Conservation (phyloP, 2,888 invertebrate genomes). For the Philonicus albiceps region DNA sequence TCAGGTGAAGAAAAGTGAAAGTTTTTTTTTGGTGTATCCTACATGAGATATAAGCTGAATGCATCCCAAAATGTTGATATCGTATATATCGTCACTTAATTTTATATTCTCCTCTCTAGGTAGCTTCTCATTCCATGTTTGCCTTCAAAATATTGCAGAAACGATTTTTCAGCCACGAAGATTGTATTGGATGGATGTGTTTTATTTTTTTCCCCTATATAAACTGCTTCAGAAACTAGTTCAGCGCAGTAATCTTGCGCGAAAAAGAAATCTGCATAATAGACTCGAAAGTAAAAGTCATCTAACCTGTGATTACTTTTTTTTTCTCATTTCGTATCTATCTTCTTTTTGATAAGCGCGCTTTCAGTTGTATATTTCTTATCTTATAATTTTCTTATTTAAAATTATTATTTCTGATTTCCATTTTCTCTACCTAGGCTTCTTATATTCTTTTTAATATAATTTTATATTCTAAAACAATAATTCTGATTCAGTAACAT, state of each 20-base stretch:
- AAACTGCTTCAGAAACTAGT: not conserved
- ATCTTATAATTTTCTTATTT: not conserved
- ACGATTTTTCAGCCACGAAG: not conserved
- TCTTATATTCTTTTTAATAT: not conserved
- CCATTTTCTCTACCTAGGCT: not conserved
- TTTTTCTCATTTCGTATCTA: not conserved
- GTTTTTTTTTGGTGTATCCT: not conserved
- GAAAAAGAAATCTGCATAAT: slow-evolving; percentile 11
- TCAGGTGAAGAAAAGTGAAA: not conserved
- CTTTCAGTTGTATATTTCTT: not conserved
- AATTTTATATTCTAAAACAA: not conserved
- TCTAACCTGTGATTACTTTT: not conserved
- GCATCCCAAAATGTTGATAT: not conserved
- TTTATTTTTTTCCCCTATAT: not conserved
- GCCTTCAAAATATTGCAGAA: not conserved
- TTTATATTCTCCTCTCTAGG: not conserved
- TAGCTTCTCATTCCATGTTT: not conserved
- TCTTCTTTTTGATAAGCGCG: not conserved
- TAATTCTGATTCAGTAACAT: not conserved
- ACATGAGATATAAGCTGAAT: not conserved
- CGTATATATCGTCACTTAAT: not conserved
- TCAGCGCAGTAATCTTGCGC: not conserved
- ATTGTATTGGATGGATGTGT: not conserved
- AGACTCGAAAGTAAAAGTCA: slow-evolving; percentile 1
- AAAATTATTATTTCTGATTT: not conserved